Evolutionary conservation across 2,113 vertebrate species (phyloP), one percentile per base, ranked within the genome.

Genomic region (Crypturellus undulatus): DNA sequence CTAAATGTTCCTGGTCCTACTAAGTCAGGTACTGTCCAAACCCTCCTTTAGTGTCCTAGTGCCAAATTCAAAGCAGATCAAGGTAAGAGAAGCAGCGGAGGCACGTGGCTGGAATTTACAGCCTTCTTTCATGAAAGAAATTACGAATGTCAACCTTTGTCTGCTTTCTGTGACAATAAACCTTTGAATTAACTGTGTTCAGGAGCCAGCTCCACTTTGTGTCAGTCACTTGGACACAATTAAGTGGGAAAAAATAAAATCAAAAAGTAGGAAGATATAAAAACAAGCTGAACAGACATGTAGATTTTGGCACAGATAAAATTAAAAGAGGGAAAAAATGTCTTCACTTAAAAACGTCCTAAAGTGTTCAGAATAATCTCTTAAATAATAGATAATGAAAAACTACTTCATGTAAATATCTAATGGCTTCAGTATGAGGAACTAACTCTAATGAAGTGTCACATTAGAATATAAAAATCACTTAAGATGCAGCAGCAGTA

Each of bases 391-490:
- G 87, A 93, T 94, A 96, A 96, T 93, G 54, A 79, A 76, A 75
- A 1, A 1, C 28, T 89, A 60, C 87, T 96, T 94, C 90, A 91
- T 84, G 92, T 79, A 96, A 94, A 97, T 95, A 94, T 76, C 81
- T 92, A 96, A 96, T 81, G n/a, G 75, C 26, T 93, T 73, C 38
- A 95, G 62, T 42, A 79, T 11, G 30, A 96, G 47, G 67, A 91
- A 12, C 34, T 92, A 94, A 94, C 28, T 87, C 63, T 88, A 97
- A 94, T 75, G 32, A 89, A 92, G 22, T 10, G 84, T 86, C 78
- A 89, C 84, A 92, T 83, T 97, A 84, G 95, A 97, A 94, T 90
- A 95, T 79, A 90, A 92, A 97, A 95, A 49, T 9, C 25, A 84
- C 45, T 1, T 2, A 93, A 68, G 78, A 43, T 83, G 40, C 15